phyloP scores from a whole-genome alignment of 2,888 invertebrate genomes.

The Hydriomena furcata region DNA sequence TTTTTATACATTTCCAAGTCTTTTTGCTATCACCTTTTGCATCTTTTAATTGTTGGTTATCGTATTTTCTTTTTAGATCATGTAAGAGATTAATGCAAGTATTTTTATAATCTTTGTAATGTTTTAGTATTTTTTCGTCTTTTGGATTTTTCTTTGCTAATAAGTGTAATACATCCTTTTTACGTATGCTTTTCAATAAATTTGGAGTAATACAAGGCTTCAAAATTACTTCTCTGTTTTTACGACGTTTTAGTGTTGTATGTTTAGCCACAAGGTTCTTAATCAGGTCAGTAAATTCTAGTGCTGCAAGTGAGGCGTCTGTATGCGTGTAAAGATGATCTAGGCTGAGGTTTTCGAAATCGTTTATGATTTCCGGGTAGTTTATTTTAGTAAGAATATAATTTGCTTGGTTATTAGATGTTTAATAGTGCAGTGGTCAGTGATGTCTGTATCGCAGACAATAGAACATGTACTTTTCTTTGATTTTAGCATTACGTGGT shows the following conservation, averaged over 20 bases:
- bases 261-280: neutral
- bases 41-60: neutral
- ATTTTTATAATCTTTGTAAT: slow-evolving; percentile 15
- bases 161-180: slow-evolving; percentile 1
- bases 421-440: slow-evolving; percentile 12
- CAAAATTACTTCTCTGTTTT: neutral
- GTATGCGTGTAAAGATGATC: no score
- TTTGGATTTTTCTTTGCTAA: neutral
- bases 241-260: neutral
- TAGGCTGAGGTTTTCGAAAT: no score
- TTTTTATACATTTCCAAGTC: slow-evolving; percentile 9
- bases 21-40: slow-evolving; percentile 11
- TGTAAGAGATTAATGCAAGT: no score
- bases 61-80: slow-evolving; percentile 1
- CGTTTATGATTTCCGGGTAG: no score
- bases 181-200: neutral
- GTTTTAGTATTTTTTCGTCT: neutral
- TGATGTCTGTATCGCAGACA: slow-evolving; percentile 1
- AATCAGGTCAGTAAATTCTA: neutral
- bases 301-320: no score
- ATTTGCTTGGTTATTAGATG: no score
- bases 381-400: no score
- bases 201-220: slow-evolving; percentile 12
- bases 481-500: neutral
- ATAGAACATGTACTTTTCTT: neutral